A percentile compares a stretch with the other conserved stretches of the same genome.
phyloP scores from a whole-genome alignment of 2,888 invertebrate species.

The Polyploca ridens region DNA sequence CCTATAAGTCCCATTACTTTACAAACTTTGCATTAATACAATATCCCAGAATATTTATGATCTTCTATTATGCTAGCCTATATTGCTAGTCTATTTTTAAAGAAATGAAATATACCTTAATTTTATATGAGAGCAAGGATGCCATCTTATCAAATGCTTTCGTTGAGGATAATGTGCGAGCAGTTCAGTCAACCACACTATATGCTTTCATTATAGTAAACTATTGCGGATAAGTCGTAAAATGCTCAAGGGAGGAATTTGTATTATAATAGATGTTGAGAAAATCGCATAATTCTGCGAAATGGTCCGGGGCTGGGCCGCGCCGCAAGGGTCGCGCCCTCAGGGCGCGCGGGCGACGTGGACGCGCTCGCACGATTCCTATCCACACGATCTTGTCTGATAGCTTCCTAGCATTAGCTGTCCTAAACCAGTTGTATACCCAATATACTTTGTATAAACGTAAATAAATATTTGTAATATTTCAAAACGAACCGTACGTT shows the following conservation, averaged over 20 bases:
- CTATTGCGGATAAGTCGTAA: background rate
- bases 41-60: too few species aligned
- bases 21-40: too few species aligned
- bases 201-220: background rate
- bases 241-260: conserved; percentile 11
- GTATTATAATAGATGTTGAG: conserved; percentile 7
- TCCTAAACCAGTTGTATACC: conserved; percentile 20
- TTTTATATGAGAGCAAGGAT: too few species aligned
- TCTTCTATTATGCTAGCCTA: too few species aligned
- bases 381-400: conserved; percentile 52
- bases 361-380: conserved; percentile 56
- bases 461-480: background rate
- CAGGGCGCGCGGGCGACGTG: too few species aligned
- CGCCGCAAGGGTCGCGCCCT: conserved; percentile 53
- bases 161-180: background rate
- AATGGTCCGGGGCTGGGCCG: conserved; percentile 20
- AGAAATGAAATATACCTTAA: too few species aligned
- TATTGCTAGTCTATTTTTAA: too few species aligned
- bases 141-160: too few species aligned
- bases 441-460: conserved; percentile 8
- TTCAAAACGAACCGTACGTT: background rate
- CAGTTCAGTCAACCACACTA: background rate
- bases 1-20: too few species aligned
- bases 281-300: conserved; percentile 10
- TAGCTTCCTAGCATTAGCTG: conserved; percentile 55